A percentile compares a stretch with the other conserved stretches of the same genome.
Conservation (phyloP, 2,888 invertebrate species). For the Aleiodes alternator region DNA sequence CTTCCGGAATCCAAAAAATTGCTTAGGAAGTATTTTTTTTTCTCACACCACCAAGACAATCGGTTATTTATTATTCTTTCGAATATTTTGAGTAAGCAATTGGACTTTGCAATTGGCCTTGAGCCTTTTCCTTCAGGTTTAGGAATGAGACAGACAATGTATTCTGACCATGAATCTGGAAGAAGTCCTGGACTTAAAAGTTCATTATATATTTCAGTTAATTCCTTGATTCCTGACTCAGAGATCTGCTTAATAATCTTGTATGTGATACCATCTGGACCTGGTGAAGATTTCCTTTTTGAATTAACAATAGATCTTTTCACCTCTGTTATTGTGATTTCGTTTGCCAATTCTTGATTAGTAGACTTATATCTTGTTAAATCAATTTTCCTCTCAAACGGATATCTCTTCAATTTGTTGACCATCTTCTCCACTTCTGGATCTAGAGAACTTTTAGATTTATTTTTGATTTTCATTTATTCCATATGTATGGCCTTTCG, state of each 20-base stretch:
- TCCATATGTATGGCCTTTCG: too few species aligned
- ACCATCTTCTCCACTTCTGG: too few species aligned
- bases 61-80: slow-evolving; percentile 26
- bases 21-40: neutral
- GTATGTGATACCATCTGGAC: too few species aligned
- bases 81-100: slow-evolving; percentile 9
- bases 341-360: too few species aligned
- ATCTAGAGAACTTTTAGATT: too few species aligned
- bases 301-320: too few species aligned
- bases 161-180: slow-evolving; percentile 19
- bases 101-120: slow-evolving; percentile 38
- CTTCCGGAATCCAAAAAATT: slow-evolving; percentile 35
- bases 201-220: neutral
- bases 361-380: too few species aligned
- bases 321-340: too few species aligned
- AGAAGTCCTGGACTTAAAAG: neutral
- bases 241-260: neutral
- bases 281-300: too few species aligned
- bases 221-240: neutral
- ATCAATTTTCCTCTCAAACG: too few species aligned
- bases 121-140: slow-evolving; percentile 23
- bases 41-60: slow-evolving; percentile 28
- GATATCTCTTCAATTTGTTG: too few species aligned
- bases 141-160: neutral
- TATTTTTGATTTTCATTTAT: too few species aligned